Evolutionary conservation across 2,888 invertebrate species (phyloP).

Genomic region (Belgica antarctica): DNA sequence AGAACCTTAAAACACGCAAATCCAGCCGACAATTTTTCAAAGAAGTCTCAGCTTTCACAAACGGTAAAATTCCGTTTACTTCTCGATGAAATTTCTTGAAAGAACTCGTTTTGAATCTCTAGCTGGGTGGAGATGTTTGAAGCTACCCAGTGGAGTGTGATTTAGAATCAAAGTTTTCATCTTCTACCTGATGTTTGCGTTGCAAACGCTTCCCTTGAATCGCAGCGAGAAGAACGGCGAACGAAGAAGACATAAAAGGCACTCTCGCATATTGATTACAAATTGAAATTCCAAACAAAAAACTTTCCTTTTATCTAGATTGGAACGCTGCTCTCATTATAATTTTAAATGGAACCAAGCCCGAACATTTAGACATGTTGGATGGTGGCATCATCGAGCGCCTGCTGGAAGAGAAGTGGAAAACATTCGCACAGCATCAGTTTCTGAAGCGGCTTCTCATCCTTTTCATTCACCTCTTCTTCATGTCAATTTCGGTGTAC

Average conservation of each 20-base stretch:
- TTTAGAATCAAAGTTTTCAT: constrained; percentile 17
- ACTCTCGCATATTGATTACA: constrained; percentile 41
- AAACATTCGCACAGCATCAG: constrained; percentile 94
- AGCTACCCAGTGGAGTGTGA: constrained; percentile 6
- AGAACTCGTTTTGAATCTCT: too few relatives aligned
- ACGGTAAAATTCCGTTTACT: too few relatives aligned
- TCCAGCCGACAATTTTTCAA: too few relatives aligned
- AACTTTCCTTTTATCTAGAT: constrained; percentile 31
- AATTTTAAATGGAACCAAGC: constrained; percentile 94
- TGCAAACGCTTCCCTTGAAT: too few relatives aligned
- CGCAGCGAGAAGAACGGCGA: not conserved
- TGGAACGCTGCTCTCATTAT: constrained; percentile 97
- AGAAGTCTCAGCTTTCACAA: too few relatives aligned
- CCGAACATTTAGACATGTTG: constrained; percentile 97
- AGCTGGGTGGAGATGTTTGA: too few relatives aligned
- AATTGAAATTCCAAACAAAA: constrained; percentile 43
- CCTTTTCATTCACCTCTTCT: constrained; percentile 79
- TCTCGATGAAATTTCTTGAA: too few relatives aligned
- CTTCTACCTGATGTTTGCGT: constrained; percentile 30
- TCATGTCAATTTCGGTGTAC: constrained; percentile 88
- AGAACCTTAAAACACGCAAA: too few relatives aligned
- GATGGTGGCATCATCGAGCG: constrained; percentile 97
- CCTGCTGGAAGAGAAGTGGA: constrained; percentile 98
- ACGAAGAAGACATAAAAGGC: not conserved
- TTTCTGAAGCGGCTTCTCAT: constrained; percentile 88